Evolutionary conservation across 64 coral and sea anemone species (phyloP), one percentile per base, ranked within the genome.

Genomic region (Pocillopora damicornis): DNA sequence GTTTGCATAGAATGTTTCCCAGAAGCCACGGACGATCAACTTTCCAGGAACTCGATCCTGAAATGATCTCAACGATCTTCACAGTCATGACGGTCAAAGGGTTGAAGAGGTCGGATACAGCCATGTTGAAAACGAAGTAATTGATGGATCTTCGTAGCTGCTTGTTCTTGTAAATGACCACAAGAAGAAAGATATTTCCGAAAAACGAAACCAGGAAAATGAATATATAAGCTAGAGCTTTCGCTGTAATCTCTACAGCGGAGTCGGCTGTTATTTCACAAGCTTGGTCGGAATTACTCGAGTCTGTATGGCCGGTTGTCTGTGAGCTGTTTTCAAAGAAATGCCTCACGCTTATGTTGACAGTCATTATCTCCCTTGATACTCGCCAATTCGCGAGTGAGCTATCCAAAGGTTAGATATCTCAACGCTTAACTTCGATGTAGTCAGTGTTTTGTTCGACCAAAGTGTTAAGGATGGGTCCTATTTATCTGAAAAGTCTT

Each of bases 71-170:
- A 5, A 30, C 36, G 8, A 82, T 83, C n/a, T 20, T 1, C 3
- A 73, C 6, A 22, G 64, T 68, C 59, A 82, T 90, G 13, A 79
- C 51, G 34, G 78, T 79, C 18, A 90, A 63, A 2, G 88, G 64
- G 26, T 30, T 72, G 64, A 83, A 73, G 13, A 90, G 77, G 23
- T 90, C 88, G 9, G 79, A 90, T 1, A 60, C 35, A 14, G 88
- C 77, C 88, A 90, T 90, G 69, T 90, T 90, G 65, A 90, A 18
- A 18, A 83, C 67, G 45, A 90, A 90, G 67, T 60, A 90, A 35
- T 83, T 90, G 51, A 61, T 90, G 7, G 88, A 71, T 5, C 25
- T 59, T 13, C 79, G 66, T 12, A 90, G 11, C 37, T 82, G 37
- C 42, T 75, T 83, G 59, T 90, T 75, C 35, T 63, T 80, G 20